Conservation (phyloP, 2,888 invertebrate genomes). For the Conistra vaccinii region DNA sequence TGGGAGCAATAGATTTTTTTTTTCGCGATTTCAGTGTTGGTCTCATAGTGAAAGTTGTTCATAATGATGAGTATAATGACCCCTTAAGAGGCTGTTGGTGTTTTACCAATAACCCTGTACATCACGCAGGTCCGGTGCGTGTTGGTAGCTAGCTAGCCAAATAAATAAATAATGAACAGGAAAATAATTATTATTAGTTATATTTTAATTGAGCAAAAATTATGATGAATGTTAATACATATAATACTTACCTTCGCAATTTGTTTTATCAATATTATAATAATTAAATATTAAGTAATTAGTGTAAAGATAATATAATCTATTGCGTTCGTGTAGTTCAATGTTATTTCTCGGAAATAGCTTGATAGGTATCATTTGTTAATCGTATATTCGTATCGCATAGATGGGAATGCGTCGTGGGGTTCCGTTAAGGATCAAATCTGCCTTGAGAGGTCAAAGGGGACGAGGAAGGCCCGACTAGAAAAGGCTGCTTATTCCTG, state of each 20-base stretch:
- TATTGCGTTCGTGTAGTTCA: background rate
- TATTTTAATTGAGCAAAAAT: background rate
- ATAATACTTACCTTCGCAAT: background rate
- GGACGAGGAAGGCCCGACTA: too few relatives aligned
- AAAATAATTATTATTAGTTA: background rate
- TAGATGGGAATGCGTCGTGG: background rate
- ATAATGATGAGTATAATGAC: too few relatives aligned
- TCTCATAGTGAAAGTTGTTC: too few relatives aligned
- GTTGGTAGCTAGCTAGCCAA: too few relatives aligned
- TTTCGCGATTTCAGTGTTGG: too few relatives aligned
- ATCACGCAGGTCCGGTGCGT: too few relatives aligned
- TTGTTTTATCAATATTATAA: slow-evolving; percentile 2
- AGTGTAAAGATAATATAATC: slow-evolving; percentile 9
- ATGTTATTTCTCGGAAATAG: slow-evolving; percentile 13
- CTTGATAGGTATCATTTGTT: background rate
- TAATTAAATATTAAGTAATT: slow-evolving; percentile 6
- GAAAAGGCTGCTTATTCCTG: too few relatives aligned
- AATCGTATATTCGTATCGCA: background rate
- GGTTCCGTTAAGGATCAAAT: background rate
- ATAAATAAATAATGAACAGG: too few relatives aligned
- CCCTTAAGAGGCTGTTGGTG: too few relatives aligned
- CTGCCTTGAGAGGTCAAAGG: too few relatives aligned
- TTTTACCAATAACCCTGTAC: too few relatives aligned
- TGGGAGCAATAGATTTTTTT: too few relatives aligned
- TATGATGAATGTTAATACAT: background rate